phyloP scores from a whole-genome alignment of 2,113 vertebrate species.

The Calypte anna region DNA sequence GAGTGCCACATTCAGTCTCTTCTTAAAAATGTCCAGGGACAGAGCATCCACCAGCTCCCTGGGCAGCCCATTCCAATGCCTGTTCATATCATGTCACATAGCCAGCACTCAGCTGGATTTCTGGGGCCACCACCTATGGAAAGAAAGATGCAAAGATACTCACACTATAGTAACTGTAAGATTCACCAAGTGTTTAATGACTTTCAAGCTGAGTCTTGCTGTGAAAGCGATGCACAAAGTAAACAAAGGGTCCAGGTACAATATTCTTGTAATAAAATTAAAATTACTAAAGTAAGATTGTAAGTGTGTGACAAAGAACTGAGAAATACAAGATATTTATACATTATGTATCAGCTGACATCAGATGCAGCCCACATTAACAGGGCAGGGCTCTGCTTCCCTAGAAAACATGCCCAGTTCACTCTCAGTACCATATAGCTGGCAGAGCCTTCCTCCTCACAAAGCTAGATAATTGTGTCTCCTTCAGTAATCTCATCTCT shows the following conservation, averaged over 20 bases:
- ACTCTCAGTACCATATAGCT: not conserved
- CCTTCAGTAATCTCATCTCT: not conserved
- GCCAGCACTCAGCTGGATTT: not conserved
- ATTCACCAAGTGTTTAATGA: conserved; percentile 73
- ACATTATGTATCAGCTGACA: conserved; percentile 23
- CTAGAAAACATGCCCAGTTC: not conserved
- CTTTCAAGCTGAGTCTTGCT: conserved; percentile 59
- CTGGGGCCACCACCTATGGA: conserved; percentile 45
- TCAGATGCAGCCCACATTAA: not conserved
- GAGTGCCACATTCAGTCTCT: too few species aligned
- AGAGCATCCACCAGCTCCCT: too few species aligned
- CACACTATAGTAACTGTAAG: conserved; percentile 66
- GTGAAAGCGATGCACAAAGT: conserved; percentile 36
- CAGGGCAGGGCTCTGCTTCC: not conserved
- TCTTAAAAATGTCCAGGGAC: too few species aligned
- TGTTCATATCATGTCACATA: not conserved
- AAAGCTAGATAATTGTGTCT: not conserved
- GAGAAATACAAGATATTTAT: conserved; percentile 29
- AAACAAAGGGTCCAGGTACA: conserved; percentile 12
- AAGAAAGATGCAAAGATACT: conserved; percentile 67
- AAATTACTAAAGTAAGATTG: conserved; percentile 70
- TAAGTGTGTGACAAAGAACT: conserved; percentile 59
- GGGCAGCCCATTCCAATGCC: too few species aligned
- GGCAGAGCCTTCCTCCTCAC: not conserved
- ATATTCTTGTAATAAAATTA: conserved; percentile 64